A percentile compares a stretch with the other conserved stretches of the same genome.
These are phyloP conservation scores for Craterocephalus amniculus DNA, from an alignment of 2,797 vertebrate genomes.

Conservation along the genomic window DNA sequence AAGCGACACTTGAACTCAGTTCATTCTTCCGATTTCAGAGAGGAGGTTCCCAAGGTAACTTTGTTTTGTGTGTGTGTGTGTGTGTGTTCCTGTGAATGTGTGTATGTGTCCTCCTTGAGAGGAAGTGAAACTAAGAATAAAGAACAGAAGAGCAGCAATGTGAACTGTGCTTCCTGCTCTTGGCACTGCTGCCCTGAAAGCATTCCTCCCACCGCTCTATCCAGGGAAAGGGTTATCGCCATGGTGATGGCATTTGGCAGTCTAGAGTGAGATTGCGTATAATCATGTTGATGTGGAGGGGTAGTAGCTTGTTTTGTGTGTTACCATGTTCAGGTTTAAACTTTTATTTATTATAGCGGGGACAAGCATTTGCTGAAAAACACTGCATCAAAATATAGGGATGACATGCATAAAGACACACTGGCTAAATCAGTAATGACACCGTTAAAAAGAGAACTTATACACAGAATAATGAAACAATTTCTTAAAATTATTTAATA, in stretches of 20 bases:
- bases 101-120: slow-evolving; percentile 47
- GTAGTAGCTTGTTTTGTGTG: slow-evolving; percentile 19
- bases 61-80: slow-evolving; percentile 10
- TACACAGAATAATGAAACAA: not conserved
- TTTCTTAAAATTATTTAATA: not conserved
- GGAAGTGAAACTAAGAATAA: slow-evolving; percentile 71
- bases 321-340: slow-evolving; percentile 50
- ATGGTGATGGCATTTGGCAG: slow-evolving; percentile 80
- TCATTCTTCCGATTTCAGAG: slow-evolving; percentile 31
- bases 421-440: not conserved
- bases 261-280: slow-evolving; percentile 56
- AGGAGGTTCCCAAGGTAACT: slow-evolving; percentile 45
- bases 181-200: slow-evolving; percentile 69
- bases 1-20: slow-evolving; percentile 40
- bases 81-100: slow-evolving; percentile 11
- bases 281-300: slow-evolving; percentile 30
- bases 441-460: not conserved
- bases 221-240: slow-evolving; percentile 82
- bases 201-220: slow-evolving; percentile 68
- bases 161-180: slow-evolving; percentile 72
- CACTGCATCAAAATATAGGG: slow-evolving; percentile 17
- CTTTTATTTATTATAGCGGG: slow-evolving; percentile 28
- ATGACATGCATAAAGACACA: not conserved
- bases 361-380: slow-evolving; percentile 28
- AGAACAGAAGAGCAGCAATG: slow-evolving; percentile 54